Evolutionary conservation across 2,797 vertebrate genomes (phyloP).

Genomic region (Dermochelys coriacea): DNA sequence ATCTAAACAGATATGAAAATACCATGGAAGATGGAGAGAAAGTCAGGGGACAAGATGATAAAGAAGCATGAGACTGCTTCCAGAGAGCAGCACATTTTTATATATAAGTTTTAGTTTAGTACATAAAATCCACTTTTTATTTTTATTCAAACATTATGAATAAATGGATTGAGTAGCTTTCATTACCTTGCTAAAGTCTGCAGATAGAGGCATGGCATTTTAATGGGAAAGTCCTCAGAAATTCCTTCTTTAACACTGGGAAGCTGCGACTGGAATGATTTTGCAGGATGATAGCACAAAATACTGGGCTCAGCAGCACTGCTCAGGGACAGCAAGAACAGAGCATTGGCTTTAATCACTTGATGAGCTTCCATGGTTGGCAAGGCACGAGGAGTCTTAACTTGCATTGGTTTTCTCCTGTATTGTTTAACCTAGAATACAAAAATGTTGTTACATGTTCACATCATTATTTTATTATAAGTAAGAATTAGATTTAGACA

Average conservation of each 20-base stretch:
- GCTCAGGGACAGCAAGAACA: constrained; percentile 96
- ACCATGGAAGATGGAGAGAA: not conserved
- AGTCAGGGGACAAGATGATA: not conserved
- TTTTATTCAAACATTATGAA: not conserved
- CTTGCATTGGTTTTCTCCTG: constrained; percentile 95
- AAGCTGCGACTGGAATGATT: constrained; percentile 93
- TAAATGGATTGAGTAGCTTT: not conserved
- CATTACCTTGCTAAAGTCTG: constrained; percentile 96
- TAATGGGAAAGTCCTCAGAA: constrained; percentile 94
- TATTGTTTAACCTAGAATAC: constrained; percentile 93
- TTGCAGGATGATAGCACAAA: constrained; percentile 94
- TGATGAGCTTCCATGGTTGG: constrained; percentile 99
- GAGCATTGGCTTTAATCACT: constrained; percentile 97
- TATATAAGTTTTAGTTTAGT: not conserved
- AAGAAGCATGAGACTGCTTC: not conserved
- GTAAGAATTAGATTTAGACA: not conserved
- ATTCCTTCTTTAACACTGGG: constrained; percentile 97
- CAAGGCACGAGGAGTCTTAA: constrained; percentile 96
- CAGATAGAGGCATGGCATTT: constrained; percentile 97
- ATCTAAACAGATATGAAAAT: not conserved
- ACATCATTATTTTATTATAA: not conserved
- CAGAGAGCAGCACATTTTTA: not conserved
- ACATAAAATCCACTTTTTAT: not conserved
- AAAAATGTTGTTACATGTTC: not conserved
- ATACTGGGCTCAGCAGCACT: constrained; percentile 96